Percentiles rank a stretch among this genome's conserved stretches.
Evolutionary conservation across 2,113 vertebrate genomes (phyloP).

Genomic region (Glaucidium brasilianum): DNA sequence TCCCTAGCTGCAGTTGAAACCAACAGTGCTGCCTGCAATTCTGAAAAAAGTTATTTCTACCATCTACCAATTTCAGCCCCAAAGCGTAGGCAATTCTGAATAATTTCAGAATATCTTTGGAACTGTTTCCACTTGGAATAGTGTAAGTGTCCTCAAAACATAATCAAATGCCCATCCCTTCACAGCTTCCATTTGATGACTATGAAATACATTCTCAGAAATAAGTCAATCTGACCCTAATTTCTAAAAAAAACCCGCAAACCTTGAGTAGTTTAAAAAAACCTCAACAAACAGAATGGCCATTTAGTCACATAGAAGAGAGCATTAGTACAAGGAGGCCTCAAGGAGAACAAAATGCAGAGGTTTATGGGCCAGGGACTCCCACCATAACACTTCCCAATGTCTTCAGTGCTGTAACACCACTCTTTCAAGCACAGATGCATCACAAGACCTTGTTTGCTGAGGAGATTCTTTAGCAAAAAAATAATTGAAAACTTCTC

Average conservation of each 20-base stretch:
- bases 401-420: rapidly evolving
- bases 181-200: not conserved
- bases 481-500: not conserved
- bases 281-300: not conserved
- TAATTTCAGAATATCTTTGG: not conserved
- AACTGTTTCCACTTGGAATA: not conserved
- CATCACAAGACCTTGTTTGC: not conserved
- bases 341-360: not conserved
- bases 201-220: not conserved
- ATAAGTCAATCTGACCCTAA: not conserved
- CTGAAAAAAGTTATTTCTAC: not conserved
- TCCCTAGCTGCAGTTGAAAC: not conserved
- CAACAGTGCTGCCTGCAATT: not conserved
- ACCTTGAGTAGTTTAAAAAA: not conserved
- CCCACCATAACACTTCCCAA: not conserved
- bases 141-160: not conserved
- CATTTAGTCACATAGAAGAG: not conserved
- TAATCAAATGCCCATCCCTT: not conserved
- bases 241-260: not conserved
- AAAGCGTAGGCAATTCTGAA: not conserved
- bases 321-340: not conserved
- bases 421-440: not conserved
- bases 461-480: not conserved
- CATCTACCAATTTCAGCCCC: not conserved
- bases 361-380: not conserved